Evolutionary conservation across 64 coral and sea anemone genomes (phyloP), one percentile per base, ranked within the genome.

Genomic region (Pachyseris speciosa): DNA sequence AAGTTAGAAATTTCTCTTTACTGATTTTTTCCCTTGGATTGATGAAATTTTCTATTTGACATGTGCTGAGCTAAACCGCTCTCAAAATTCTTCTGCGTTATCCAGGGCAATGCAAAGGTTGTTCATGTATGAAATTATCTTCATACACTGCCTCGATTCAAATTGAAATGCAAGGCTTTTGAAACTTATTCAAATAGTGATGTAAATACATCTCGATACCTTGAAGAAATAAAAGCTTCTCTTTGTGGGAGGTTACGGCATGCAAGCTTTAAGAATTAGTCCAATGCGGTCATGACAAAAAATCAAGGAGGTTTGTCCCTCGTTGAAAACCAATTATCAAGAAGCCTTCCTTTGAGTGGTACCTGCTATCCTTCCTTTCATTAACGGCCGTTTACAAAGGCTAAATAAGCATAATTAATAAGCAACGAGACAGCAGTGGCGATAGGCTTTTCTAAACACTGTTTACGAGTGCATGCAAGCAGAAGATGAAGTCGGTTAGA

Each of bases 381-480:
- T 81, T 81, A 81, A 63, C 52, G 53, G 40, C 27, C 77, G 27
- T 79, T 30, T 59, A 79, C 75, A 79, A 79, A 79, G 75, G 27
- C 75, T 79, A 79, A 81, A 81, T 81, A 81, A 81, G 77, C 77
- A 81, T 81, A 81, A 81, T 81, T 81, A 61, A 81, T 81, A 81
- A 81, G 32, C 33, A 71, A 25, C 36, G 33, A 81, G 77, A 79
- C 75, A 81, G 32, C 53, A 58, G 17, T 61, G 77, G n/a, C 77
- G 36, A 53, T 33, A 81, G 32, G 49, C n/a, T 61, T 58, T 59
- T 40, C 2, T 63, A 81, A 81, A 81, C 77, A 81, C 20, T 58
- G 34, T 81, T 81, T 81, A 37, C 37, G 28, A 63, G 53, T 81
- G 34, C 24, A 34, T 61, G 31, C 20, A 63, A 24, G 32, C 17